A percentile compares a stretch with the other conserved stretches of the same genome.
Conservation (phyloP, 2,113 vertebrate species). For the Myotis brandtii region DNA sequence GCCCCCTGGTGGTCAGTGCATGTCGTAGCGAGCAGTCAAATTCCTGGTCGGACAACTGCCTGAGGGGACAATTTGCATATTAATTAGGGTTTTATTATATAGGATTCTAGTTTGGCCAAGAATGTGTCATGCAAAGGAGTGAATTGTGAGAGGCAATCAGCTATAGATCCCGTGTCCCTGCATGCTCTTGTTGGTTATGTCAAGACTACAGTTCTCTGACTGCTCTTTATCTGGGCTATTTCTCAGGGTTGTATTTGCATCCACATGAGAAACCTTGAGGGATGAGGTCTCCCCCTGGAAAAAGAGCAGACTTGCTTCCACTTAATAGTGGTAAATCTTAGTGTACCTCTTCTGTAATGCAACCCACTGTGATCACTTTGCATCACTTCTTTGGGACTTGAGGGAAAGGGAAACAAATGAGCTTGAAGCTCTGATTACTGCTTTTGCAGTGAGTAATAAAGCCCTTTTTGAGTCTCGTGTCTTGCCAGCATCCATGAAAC, state of each 20-base stretch:
- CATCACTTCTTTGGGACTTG: background rate
- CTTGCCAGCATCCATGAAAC: background rate
- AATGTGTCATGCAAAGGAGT: background rate
- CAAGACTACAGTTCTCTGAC: background rate
- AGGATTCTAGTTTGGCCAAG: background rate
- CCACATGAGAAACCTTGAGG: background rate
- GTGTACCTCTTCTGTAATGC: background rate
- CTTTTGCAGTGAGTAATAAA: background rate
- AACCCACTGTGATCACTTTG: background rate
- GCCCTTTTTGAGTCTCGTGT: background rate
- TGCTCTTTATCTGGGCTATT: background rate
- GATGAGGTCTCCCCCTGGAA: background rate
- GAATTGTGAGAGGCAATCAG: background rate
- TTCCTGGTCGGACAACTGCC: too few relatives aligned
- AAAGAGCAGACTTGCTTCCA: background rate
- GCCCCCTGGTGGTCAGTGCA: too few relatives aligned
- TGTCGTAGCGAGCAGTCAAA: too few relatives aligned
- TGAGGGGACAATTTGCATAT: too few relatives aligned
- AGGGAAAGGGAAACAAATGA: background rate
- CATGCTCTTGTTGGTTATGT: background rate
- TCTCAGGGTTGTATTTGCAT: background rate
- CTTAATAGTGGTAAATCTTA: background rate
- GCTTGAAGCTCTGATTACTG: background rate
- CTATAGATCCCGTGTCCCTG: background rate
- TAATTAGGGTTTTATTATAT: too few relatives aligned